These are phyloP conservation scores for Cyclargus thomasi DNA, from an alignment of 1,140 invertebrate genomes.

Conservation along the genomic window DNA sequence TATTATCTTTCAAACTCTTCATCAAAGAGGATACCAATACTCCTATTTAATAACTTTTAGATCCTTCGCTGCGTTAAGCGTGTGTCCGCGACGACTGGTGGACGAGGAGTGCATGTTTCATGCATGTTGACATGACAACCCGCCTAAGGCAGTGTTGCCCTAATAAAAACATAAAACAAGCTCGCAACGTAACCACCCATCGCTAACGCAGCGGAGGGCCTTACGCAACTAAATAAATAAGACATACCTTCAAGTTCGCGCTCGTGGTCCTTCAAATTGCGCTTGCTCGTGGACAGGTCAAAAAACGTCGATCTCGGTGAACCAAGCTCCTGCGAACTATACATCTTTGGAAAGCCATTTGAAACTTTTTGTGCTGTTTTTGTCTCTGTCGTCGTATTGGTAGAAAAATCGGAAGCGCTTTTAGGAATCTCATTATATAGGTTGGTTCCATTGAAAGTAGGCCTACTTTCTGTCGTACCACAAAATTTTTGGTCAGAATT, in stretches of 20 bases:
- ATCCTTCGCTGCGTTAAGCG: too few relatives aligned
- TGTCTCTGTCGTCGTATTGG: background rate
- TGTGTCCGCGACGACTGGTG: too few relatives aligned
- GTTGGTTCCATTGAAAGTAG: background rate
- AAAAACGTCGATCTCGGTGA: background rate
- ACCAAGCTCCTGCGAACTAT: background rate
- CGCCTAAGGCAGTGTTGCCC: too few relatives aligned
- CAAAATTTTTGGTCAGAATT: background rate
- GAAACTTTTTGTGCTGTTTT: background rate
- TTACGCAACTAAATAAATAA: background rate
- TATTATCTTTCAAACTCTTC: too few relatives aligned
- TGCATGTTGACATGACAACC: too few relatives aligned
- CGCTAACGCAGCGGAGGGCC: too few relatives aligned
- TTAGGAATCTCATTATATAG: background rate
- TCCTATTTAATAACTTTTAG: too few relatives aligned
- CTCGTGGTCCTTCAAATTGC: background rate
- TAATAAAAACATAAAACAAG: too few relatives aligned
- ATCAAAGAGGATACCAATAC: too few relatives aligned
- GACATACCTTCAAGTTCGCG: background rate
- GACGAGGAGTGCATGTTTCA: too few relatives aligned
- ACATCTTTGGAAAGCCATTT: background rate
- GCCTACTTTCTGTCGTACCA: background rate
- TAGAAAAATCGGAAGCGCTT: background rate
- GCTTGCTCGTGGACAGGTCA: background rate
- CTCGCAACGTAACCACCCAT: too few relatives aligned